Base-by-base conservation (phyloP, 1,140 invertebrate genomes). In the Drosophila sechellia region DNA sequence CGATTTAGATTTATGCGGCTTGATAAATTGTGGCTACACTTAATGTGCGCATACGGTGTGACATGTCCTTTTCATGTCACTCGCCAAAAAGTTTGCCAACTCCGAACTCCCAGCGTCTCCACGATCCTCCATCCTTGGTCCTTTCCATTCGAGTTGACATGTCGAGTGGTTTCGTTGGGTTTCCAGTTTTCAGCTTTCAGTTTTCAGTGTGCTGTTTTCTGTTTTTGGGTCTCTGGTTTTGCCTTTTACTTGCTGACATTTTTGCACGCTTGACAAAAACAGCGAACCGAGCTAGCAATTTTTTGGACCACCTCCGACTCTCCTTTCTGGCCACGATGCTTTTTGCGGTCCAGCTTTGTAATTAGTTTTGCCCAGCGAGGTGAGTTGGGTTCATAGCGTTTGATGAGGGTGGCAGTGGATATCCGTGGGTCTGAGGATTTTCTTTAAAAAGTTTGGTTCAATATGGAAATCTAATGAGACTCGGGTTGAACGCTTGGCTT, bases 11-110 rank as follows among this genome's bases (percentile, higher is more conserved):
- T 87, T 87, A 87, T 87, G 83, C 84, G 75, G 83, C 76, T 87
- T 87, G 83, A 87, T 87, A 87, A 87, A 87, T 87, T 87, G 83
- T 87, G 83, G 83, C 83, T 87, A 87, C 83, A 87, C 83, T 87
- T 87, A 87, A 87, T 87, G 83, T 87, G 83, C 84, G 84, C 83
- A 87, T 87, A 87, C 83, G 83, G 83, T 87, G 83, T 89, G 83
- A 87, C 83, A 87, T 87, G 83, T 87, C 83, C 83, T 87, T 87
- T 87, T 87, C 83, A 87, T 87, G 83, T 87, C 83, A 87, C 83
- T 87, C 78, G 81, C 81, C 69, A 87, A 79, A 86, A 79, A 86
- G 79, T 81, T 78, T 58, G 40, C 53, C 66, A 64, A 56, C 69
- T 77, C 34, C 59, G 8, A 31, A 3, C 31, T 25, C 17, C 11